Base-by-base conservation (phyloP, 2,888 invertebrate species). In the Drosophila barbarae region DNA sequence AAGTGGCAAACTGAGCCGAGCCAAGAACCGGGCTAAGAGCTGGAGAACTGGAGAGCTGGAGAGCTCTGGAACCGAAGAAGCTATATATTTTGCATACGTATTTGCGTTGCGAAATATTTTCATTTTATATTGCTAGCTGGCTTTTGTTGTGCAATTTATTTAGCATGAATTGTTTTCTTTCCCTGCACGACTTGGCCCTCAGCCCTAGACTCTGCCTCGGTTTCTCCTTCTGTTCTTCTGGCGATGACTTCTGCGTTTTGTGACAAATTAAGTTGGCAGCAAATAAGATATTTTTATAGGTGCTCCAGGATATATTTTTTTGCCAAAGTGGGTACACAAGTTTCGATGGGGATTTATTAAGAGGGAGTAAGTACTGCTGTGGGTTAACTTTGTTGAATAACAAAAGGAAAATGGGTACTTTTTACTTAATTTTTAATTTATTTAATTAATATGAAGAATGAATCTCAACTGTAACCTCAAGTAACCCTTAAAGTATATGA, bases 251-350 rank as follows among this genome's bases (percentile, higher is more conserved):
- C 74, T 83, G 68, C 69, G 63, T 66, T 80, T 68, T 80, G 84
- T 79, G 78, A 79, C 81, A 79, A 79, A 79, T 79, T 79, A 79
- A 79, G 78, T 79, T 79, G 78, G 66, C 78, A 77, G 71, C 75
- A 75, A 79, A 83, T 73, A 75, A 73, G 76, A 80, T 73, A 71
- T 71, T 74, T 73, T 59, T 72, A 77, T 69, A 41, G 54, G 47
- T 66, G 54, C 55, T 47, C 15, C 15, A 50, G 55, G 61, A 49
- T 39, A 52, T 53, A 42, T 32, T 36, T 26, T n/a, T 38, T 23
- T 47, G 8, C 34, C 13, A 13, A 18, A 23, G 10, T 32, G 38
- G 18, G 57, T 39, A 42, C 10, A 2, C 5, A 28, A 34, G 9
- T 58, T 58, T 55, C 34, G 4, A 8, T 1, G 12, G 30, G 5